Evolutionary conservation across 2,113 vertebrate species (phyloP), one percentile per base, ranked within the genome.

Genomic region (Myanophis thanlyinensis): DNA sequence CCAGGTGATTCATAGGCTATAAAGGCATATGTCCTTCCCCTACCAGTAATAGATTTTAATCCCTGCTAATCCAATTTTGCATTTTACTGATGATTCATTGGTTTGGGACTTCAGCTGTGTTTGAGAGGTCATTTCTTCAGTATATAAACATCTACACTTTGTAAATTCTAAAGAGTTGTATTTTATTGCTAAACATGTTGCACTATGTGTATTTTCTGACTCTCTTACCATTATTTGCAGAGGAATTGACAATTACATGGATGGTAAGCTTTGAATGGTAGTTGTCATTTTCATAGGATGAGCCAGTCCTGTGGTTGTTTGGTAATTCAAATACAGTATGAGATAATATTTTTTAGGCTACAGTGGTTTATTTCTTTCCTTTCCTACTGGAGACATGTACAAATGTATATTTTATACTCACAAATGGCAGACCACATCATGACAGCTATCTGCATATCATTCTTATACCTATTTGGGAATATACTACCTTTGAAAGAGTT

Each of bases 401-500:
- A 85, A 93, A 90, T 84, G 88, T 85, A 23, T 23, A 59, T 35
- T 46, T 62, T 23, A 93, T 90, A 47, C 13, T 23, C 13, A 25
- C n/a, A 44, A 93, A 89, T 80, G 89, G 88, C n/a, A 40, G n/a
- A 54, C 88, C 73, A 22, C 88, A 86, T 85, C 53, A 47, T 92
- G 88, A 90, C 88, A 93, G 80, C 80, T 25, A 51, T 53, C 80
- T 90, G 92, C 85, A 47, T 59, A 54, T 23, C 22, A 93, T 93
- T 90, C 73, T n/a, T 51, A 54, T 48, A 90, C 20, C 53, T 86
- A 59, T 86, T 59, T 90, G 59, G 88, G 22, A 89, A 86, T 93
- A 86, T 93, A 49, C 92, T 18, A 13, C 80, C 53, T 93, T 93
- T 53, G 90, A 90, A 93, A 86, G 80, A 44, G 47, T 93, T 86